Conservation (phyloP, 2,113 vertebrate genomes). For the Cavia aperea region DNA sequence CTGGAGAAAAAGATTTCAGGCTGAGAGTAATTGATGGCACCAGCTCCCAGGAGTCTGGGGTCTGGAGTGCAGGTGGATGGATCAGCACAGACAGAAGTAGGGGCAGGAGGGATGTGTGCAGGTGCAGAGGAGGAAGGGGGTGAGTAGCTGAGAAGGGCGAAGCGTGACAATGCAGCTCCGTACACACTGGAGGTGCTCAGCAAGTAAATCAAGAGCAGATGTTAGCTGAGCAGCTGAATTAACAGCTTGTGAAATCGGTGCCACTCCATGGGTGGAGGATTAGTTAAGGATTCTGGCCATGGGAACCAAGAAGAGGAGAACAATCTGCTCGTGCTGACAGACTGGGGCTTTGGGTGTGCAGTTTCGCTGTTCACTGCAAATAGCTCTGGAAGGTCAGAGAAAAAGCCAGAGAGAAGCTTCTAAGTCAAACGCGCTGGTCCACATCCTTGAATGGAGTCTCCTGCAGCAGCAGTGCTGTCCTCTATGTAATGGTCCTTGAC, state of each 20-base stretch:
- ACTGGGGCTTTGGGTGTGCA: neutral
- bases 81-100: neutral
- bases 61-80: neutral
- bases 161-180: neutral
- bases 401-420: neutral
- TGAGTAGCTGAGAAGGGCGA: neutral
- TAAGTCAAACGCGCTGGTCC: neutral
- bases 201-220: constrained; percentile 33
- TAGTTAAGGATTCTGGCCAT: constrained; percentile 55
- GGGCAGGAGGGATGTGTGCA: neutral
- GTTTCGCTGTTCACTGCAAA: neutral
- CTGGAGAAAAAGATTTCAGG: neutral
- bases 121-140: neutral
- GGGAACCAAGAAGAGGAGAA: constrained; percentile 39
- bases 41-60: neutral
- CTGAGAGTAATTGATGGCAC: neutral
- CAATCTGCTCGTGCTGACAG: neutral
- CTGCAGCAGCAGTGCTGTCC: no score
- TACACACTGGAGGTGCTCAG: neutral
- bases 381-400: neutral
- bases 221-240: constrained; percentile 48
- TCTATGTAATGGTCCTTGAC: neutral
- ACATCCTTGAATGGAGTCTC: neutral
- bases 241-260: constrained; percentile 42
- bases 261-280: constrained; percentile 31